A percentile compares a stretch with the other conserved stretches of the same genome.
Evolutionary conservation across 2,888 invertebrate genomes (phyloP).

Genomic region (Mallateleia sp.): DNA sequence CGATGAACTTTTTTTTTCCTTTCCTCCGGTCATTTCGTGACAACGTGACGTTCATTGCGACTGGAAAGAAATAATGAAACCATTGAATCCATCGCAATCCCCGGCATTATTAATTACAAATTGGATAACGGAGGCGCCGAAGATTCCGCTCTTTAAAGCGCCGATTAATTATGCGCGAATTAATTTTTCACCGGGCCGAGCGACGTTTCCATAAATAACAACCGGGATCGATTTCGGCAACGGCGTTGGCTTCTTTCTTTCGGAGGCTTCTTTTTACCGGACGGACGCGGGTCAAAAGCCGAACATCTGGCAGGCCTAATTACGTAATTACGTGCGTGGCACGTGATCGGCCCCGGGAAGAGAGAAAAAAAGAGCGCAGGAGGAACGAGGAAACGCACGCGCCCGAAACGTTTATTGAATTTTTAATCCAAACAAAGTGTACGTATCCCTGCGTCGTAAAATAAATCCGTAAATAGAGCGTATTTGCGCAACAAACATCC

Average conservation of each 20-base stretch:
- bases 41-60: conserved; percentile 42
- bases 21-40: conserved; percentile 18
- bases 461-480: conserved; percentile 1
- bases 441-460: background rate
- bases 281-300: conserved; percentile 1
- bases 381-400: background rate
- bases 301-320: conserved; percentile 37
- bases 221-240: background rate
- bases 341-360: background rate
- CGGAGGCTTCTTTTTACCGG: conserved; percentile 29
- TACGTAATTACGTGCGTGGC: conserved; percentile 15
- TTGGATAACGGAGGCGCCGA: too few species aligned
- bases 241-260: background rate
- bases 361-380: background rate
- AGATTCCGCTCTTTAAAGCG: too few species aligned
- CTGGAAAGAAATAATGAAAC: conserved; percentile 32
- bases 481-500: background rate
- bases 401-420: conserved; percentile 2
- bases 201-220: conserved; percentile 1
- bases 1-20: conserved; percentile 33
- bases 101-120: too few species aligned
- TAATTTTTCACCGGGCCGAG: background rate
- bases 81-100: conserved; percentile 13
- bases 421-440: background rate
- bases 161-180: background rate